A percentile compares a stretch with the other conserved stretches of the same genome.
Evolutionary conservation across 2,888 invertebrate genomes (phyloP).

Genomic region (Thumatha senex): DNA sequence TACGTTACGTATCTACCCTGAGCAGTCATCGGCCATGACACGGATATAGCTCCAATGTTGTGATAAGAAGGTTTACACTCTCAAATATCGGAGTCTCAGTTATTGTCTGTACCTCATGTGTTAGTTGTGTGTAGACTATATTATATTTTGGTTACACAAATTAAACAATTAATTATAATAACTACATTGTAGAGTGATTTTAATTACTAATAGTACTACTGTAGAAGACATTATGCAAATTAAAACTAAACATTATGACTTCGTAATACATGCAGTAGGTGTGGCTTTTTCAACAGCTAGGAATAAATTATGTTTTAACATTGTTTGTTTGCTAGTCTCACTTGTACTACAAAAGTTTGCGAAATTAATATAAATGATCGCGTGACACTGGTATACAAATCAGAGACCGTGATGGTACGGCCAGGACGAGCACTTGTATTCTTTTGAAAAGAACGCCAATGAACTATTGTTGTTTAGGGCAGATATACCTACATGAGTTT

Average conservation of each 20-base stretch:
- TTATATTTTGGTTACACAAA: background rate
- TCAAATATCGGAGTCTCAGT: background rate
- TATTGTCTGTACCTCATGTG: too few relatives aligned
- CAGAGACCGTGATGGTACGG: conserved; percentile 61
- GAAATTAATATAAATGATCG: conserved; percentile 39
- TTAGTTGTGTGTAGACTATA: too few relatives aligned
- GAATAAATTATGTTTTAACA: conserved; percentile 41
- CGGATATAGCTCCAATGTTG: conserved; percentile 17
- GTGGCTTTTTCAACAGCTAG: conserved; percentile 35
- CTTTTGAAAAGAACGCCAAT: conserved; percentile 45
- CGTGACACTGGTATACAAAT: conserved; percentile 57
- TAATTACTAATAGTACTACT: conserved; percentile 14
- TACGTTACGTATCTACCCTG: conserved; percentile 15
- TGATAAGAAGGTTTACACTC: conserved; percentile 5
- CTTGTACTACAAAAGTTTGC: conserved; percentile 13
- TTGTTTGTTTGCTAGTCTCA: conserved; percentile 28
- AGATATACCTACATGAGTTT: conserved; percentile 37
- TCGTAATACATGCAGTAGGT: conserved; percentile 30
- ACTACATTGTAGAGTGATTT: conserved; percentile 18
- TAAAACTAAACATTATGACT: conserved; percentile 27
- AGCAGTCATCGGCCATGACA: conserved; percentile 26
- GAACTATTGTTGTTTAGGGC: conserved; percentile 28
- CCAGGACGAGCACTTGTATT: conserved; percentile 52
- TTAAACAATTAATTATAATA: conserved; percentile 11
- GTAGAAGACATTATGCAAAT: conserved; percentile 32